phyloP scores from a whole-genome alignment of 53 echinoderm and acorn worm genomes.

The Paracentrotus lividus region DNA sequence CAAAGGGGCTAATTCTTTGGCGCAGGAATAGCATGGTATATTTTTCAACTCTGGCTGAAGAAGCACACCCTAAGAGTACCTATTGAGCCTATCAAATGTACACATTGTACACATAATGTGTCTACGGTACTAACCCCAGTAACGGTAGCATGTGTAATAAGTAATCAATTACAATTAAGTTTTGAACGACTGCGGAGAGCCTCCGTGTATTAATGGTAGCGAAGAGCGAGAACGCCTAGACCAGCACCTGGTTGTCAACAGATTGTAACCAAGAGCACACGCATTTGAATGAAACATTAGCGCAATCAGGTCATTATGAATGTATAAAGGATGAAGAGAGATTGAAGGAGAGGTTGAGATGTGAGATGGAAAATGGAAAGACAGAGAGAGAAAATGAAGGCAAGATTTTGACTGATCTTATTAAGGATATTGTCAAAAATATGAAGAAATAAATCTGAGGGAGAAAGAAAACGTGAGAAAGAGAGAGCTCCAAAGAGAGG shows the following conservation, averaged over 20 bases:
- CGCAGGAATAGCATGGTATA: neutral
- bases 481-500: neutral
- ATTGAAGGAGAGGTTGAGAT: neutral
- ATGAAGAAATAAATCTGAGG: neutral
- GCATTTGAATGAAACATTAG: slow-evolving; percentile 20
- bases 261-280: neutral
- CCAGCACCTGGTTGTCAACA: slow-evolving; percentile 26
- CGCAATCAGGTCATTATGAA: slow-evolving; percentile 4
- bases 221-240: neutral
- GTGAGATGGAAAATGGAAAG: neutral
- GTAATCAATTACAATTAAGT: slow-evolving; percentile 63
- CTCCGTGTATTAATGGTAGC: slow-evolving; percentile 28
- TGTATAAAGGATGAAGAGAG: neutral
- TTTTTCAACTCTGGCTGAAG: too few species aligned
- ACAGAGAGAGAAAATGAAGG: slow-evolving; percentile 51
- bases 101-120: slow-evolving; percentile 37
- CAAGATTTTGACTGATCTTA: neutral
- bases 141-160: slow-evolving; percentile 46
- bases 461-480: too few species aligned
- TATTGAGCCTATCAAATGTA: slow-evolving; percentile 9
- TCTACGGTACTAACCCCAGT: neutral
- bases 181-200: slow-evolving; percentile 31
- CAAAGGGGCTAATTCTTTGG: neutral
- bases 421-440: neutral
- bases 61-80: too few species aligned